A percentile compares a stretch with the other conserved stretches of the same genome.
phyloP scores from a whole-genome alignment of 2,888 invertebrate species.

The Geotrupes spiniger region DNA sequence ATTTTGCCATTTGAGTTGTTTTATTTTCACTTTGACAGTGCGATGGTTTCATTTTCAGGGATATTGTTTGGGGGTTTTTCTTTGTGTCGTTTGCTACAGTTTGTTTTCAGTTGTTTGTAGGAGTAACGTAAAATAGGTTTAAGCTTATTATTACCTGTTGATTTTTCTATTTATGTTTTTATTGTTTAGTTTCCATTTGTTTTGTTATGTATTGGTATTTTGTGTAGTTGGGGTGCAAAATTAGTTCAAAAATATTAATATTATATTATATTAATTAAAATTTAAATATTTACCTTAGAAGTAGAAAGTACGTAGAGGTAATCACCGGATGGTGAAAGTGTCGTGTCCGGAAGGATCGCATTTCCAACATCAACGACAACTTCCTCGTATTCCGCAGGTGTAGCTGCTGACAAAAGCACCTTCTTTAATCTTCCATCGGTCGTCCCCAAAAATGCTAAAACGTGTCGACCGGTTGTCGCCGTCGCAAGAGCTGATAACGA shows the following conservation, averaged over 20 bases:
- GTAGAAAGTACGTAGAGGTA: conserved; percentile 82
- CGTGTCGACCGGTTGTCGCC: conserved; percentile 86
- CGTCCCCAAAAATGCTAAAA: conserved; percentile 92
- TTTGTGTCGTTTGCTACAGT: too few species aligned
- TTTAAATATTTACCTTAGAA: conserved; percentile 57
- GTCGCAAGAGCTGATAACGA: conserved; percentile 82
- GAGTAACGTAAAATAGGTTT: too few species aligned
- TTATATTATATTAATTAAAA: conserved; percentile 12
- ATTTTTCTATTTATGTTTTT: too few species aligned
- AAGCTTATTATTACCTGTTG: too few species aligned
- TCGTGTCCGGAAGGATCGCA: conserved; percentile 81
- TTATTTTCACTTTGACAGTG: too few species aligned
- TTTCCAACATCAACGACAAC: conserved; percentile 77
- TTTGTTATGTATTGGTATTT: too few species aligned
- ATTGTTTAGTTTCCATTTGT: too few species aligned
- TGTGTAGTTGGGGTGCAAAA: too few species aligned
- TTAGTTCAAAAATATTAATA: not conserved
- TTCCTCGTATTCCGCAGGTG: conserved; percentile 82
- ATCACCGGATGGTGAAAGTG: conserved; percentile 78
- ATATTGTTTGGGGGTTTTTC: too few species aligned
- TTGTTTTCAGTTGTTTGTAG: too few species aligned
- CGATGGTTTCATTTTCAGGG: too few species aligned
- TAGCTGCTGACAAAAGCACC: conserved; percentile 69
- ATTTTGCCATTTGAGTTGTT: too few species aligned
- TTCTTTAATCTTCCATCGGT: conserved; percentile 82